A percentile compares a stretch with the other conserved stretches of the same genome.
phyloP scores from a whole-genome alignment of 2,113 vertebrate species.

The Chionis minor region DNA sequence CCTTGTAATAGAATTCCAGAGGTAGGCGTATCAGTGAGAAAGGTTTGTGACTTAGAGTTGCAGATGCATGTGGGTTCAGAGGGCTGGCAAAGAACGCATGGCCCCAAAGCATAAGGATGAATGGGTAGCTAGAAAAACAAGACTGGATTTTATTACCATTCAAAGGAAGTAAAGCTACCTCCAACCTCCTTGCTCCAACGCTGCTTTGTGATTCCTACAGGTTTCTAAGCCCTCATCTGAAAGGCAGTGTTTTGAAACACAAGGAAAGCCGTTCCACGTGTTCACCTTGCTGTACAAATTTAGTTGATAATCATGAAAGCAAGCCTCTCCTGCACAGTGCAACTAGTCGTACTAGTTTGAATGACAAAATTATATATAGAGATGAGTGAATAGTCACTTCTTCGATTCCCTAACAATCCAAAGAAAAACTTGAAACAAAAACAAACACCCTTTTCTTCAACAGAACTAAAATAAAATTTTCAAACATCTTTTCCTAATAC shows the following conservation, averaged over 20 bases:
- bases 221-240: neutral
- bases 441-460: neutral
- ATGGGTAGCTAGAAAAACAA: constrained; percentile 20
- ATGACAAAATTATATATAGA: neutral
- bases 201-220: neutral
- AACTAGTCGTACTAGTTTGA: neutral
- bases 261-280: neutral
- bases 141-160: neutral
- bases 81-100: neutral
- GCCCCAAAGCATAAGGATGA: neutral
- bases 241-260: neutral
- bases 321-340: neutral
- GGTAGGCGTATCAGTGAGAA: neutral
- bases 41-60: neutral
- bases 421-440: neutral
- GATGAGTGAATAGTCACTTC: neutral
- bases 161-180: neutral
- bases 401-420: neutral
- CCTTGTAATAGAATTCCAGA: neutral
- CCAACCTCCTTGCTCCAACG: neutral
- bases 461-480: neutral
- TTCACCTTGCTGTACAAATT: neutral
- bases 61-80: neutral
- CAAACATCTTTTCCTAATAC: neutral
- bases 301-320: neutral